A percentile compares a stretch with the other conserved stretches of the same genome.
phyloP scores from a whole-genome alignment of 2,113 vertebrate genomes.

The Propithecus coquereli region DNA sequence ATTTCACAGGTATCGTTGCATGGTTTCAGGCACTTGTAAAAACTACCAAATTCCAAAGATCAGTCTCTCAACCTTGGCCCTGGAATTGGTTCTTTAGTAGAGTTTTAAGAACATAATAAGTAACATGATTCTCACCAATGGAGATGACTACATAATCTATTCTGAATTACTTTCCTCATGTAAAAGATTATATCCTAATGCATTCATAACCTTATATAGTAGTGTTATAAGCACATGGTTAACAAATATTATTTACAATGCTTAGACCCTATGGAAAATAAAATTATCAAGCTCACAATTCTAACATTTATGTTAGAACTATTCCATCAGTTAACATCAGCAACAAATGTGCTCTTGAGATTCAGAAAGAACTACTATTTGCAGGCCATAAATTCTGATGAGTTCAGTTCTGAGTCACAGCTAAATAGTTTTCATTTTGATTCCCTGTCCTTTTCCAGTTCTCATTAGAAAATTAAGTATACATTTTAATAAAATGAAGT shows the following conservation, averaged over 20 bases:
- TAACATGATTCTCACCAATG: not conserved
- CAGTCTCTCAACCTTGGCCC: not conserved
- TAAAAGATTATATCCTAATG: not conserved
- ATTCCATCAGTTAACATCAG: not conserved
- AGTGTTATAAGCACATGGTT: not conserved
- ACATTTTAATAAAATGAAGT: slow-evolving; percentile 23
- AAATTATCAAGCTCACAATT: slow-evolving; percentile 20
- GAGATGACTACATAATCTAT: not conserved
- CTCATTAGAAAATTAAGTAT: slow-evolving; percentile 30
- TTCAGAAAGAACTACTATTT: slow-evolving; percentile 20
- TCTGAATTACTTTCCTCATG: not conserved
- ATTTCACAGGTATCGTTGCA: not conserved
- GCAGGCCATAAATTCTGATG: slow-evolving; percentile 41
- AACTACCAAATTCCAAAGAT: slow-evolving; percentile 26
- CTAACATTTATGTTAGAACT: not conserved
- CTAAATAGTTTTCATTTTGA: slow-evolving; percentile 38
- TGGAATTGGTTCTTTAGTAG: not conserved
- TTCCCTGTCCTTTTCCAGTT: not conserved
- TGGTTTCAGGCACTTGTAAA: not conserved
- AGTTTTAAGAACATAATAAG: not conserved
- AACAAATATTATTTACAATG: slow-evolving; percentile 31
- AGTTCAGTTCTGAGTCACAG: not conserved
- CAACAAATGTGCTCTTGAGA: not conserved
- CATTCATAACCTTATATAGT: not conserved
- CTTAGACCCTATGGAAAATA: not conserved